Evolutionary conservation across 2,797 vertebrate species (phyloP), one percentile per base, ranked within the genome.

Genomic region (Eidolon dupreanum): DNA sequence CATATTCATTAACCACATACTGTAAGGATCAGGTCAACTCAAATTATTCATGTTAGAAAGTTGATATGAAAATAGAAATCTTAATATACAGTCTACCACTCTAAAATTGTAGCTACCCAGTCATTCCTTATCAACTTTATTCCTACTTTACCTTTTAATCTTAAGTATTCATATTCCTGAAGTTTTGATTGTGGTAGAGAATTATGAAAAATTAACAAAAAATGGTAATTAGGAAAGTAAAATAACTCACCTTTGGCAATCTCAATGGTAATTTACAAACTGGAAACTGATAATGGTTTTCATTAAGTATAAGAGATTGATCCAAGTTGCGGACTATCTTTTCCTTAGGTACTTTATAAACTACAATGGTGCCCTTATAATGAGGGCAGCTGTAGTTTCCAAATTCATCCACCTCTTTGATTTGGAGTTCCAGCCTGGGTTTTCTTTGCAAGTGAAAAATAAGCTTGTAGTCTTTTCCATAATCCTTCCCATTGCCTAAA

Each of bases 321-420:
- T 99, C 98, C 81, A 98, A 97, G 24, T 75, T 97, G 97, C 97
- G 97, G n/a, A 96, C 93, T 97, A 98, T 96, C 92, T 98, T 98
- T 88, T 98, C 98, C 98, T 98, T 99, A 97, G 97, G 93, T 81
- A 99, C 94, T 98, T 99, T 99, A 77, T 99, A 99, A 92, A 99
- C 98, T 28, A 98, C 61, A 63, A 95, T 98, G 0, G 98, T 98
- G 55, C 99, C 99, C 98, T 99, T 99, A 97, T 99, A 99, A 97
- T 99, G 98, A 19, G 99, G 98, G 4, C 99, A 99, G 96, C 99
- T 99, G 96, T 99, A 98, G 97, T 99, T 99, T 88, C 99, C 99
- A 59, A 99, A 99, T 7, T 99, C 98, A 97, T 99, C 99, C 89
- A 99, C 98, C 77, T 99, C 99, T 38, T 98, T 99, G 15, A 99